Base-by-base conservation (phyloP, 2,113 vertebrate genomes). In the Mohoua ochrocephala region DNA sequence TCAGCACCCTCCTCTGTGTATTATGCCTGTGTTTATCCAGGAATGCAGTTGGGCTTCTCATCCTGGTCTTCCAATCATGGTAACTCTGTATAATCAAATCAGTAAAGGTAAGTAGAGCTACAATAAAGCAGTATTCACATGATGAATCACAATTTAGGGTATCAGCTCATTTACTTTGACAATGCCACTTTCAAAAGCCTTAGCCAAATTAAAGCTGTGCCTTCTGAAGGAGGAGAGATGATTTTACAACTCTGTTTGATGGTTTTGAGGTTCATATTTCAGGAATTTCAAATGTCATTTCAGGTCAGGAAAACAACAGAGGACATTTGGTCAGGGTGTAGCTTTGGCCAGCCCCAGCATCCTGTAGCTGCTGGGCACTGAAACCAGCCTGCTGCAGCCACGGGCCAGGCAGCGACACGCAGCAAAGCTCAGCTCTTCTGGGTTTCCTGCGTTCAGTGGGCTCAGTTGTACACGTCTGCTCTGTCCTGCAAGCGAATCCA, bases 381-480 rank as follows among this genome's bases (percentile, higher is more conserved):
- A 70, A 80, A 37, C 3, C 61, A 81, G 21, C 61, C 30, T 4
- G 1, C 6, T 54, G 45, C 41, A 68, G 57, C 4, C 42, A 24
- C 5, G 13, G 69, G 15, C 23, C 16, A 15, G 50, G 54, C 85
- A 85, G 45, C 0, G 0, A 37, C 5, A 6, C 0, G 7, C 22
- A 64, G 50, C 3, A 2, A 83, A 80, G 53, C 35, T 74, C 90
- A 88, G 37, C 30, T 39, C 31, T 70, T 71, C 52, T 75, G 3
- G 30, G 17, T 75, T 60, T 78, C 53, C 74, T 93, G 28, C 52
- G 67, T 15, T 54, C 59, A n/a, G 22, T 28, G 17, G 8, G 33
- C 52, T 52, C 54, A 42, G 31, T 13, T 2, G 1, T 21, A 37
- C 42, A 22, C 4, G 7, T 45, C 76, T 74, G 53, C 21, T 57